Base-by-base conservation (phyloP, 2,888 invertebrate species). In the Pasiphila rectangulata region DNA sequence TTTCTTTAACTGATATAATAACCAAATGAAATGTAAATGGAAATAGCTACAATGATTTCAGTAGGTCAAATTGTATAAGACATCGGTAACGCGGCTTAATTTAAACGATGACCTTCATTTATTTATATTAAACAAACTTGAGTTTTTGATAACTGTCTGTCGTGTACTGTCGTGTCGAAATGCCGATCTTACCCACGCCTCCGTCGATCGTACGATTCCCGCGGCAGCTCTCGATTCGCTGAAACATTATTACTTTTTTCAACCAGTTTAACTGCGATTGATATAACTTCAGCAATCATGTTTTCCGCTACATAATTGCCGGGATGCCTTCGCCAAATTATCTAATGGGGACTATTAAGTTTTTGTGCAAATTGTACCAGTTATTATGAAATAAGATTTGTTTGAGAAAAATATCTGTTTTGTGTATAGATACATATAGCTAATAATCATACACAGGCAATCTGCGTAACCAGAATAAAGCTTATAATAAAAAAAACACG, bases 121-220 rank as follows among this genome's bases (percentile, higher is more conserved):
- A 5, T 9, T 17, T 10, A 16, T 9, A 25, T 25, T 17, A 2
- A 38, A 43, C 29, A 36, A 38, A 25, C 15, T 5, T 17, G 30
- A 16, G 29, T 30, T 32, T 9, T n/a, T 25, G 37, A 15, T 37
- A 38, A 6, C 24, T 30, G 9, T 30, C n/a, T n/a, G n/a, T n/a
- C n/a, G n/a, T n/a, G n/a, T n/a, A n/a, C n/a, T n/a, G n/a, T n/a
- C n/a, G n/a, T n/a, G n/a, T n/a, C n/a, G n/a, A 5, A 27, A 12
- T 27, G n/a, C n/a, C n/a, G n/a, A 13, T 13, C n/a, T 13, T 29
- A n/a, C 17, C n/a, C 30, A 12, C 13, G n/a, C 6, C 5, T 7
- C 16, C 16, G n/a, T 4, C 60, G 59, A 78, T 83, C 83, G 70
- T 78, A 78, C 72, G 79, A 83, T 63, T 58, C 67, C 79, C 78